Conservation (phyloP, 2,888 invertebrate species). For the Cantharis rufa region DNA sequence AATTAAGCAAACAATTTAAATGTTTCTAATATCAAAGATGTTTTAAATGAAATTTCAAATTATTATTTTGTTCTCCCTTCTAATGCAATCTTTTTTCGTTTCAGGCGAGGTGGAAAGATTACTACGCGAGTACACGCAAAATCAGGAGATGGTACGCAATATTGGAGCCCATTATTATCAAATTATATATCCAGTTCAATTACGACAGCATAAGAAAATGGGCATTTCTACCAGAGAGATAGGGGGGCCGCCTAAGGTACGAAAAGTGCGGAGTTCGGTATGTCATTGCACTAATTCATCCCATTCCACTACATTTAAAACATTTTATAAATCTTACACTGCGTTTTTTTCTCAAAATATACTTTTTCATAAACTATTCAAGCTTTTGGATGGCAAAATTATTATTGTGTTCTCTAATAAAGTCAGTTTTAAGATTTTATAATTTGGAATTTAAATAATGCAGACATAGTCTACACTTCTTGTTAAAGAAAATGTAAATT, state of each 20-base stretch:
- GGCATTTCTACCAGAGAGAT: slow-evolving; percentile 93
- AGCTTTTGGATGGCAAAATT: no score
- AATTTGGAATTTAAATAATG: background rate
- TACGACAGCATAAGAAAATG: slow-evolving; percentile 94
- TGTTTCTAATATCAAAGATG: background rate
- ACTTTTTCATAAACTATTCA: background rate
- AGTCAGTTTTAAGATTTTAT: background rate
- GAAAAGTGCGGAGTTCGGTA: slow-evolving; percentile 64
- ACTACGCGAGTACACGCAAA: slow-evolving; percentile 87
- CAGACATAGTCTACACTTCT: background rate
- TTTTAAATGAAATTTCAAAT: background rate
- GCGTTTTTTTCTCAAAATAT: background rate
- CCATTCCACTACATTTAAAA: slow-evolving; percentile 22
- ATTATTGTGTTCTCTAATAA: background rate
- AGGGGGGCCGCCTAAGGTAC: slow-evolving; percentile 85
- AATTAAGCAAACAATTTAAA: background rate
- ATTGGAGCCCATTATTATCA: slow-evolving; percentile 92
- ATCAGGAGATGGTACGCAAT: slow-evolving; percentile 88
- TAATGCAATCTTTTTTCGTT: slow-evolving; percentile 40
- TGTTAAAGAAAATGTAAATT: background rate
- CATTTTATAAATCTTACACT: background rate
- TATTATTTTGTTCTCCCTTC: background rate
- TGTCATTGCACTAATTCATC: slow-evolving; percentile 51
- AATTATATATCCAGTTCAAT: slow-evolving; percentile 92
- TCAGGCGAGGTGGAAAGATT: slow-evolving; percentile 90